Evolutionary conservation across 1,140 invertebrate genomes (phyloP).

Genomic region (Lamellibrachia luymesi): DNA sequence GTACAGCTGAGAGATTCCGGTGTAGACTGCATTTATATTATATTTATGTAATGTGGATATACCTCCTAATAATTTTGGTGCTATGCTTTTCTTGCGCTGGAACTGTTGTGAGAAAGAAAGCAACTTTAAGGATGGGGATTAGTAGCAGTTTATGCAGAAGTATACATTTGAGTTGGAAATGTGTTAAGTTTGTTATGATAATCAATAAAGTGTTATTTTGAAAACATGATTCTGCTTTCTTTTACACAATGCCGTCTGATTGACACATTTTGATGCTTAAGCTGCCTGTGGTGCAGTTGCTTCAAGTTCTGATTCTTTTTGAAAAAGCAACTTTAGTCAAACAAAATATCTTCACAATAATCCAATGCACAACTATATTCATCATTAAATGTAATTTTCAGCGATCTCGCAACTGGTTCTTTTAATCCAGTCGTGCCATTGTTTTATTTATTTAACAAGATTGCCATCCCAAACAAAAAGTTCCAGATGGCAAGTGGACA

Average conservation of each 20-base stretch:
- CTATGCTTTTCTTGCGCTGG: neutral
- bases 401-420: too few species aligned
- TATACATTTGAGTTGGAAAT: neutral
- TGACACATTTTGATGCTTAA: neutral
- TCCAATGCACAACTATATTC: too few species aligned
- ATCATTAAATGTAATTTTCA: too few species aligned
- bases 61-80: neutral
- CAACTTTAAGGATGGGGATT: neutral
- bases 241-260: neutral
- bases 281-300: neutral
- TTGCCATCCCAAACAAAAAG: too few species aligned
- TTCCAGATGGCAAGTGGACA: too few species aligned
- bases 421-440: too few species aligned
- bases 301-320: too few species aligned
- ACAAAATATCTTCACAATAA: too few species aligned
- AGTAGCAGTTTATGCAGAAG: neutral
- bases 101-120: neutral
- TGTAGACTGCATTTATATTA: neutral
- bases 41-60: neutral
- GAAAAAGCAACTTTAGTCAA: too few species aligned
- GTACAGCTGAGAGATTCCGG: neutral
- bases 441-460: too few species aligned
- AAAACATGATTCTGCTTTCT: neutral
- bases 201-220: neutral
- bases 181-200: neutral